Percentiles rank a stretch among this genome's conserved stretches.
These are phyloP conservation scores for Iguana delicatissima DNA, from an alignment of 2,797 vertebrate species.

Conservation along the genomic window DNA sequence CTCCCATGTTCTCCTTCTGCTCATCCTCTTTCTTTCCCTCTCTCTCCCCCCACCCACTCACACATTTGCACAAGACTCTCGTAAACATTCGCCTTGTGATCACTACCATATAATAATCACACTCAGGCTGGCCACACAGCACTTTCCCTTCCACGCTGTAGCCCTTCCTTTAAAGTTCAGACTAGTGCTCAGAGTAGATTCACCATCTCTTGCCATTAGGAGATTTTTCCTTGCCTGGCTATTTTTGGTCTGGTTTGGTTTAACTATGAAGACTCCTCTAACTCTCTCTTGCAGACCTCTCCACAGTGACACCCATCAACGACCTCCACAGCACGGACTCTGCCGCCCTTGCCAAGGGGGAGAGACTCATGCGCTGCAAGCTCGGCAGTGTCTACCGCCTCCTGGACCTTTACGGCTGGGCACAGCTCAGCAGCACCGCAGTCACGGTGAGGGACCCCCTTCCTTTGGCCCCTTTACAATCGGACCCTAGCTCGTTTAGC, in stretches of 20 bases:
- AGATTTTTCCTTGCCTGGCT: not conserved
- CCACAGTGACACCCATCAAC: constrained; percentile 91
- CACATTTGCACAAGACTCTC: not conserved
- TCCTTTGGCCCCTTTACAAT: not conserved
- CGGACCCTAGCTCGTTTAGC: not conserved
- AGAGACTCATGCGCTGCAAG: constrained; percentile 95
- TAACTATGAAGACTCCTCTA: too few relatives aligned
- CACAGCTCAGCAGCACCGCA: constrained; percentile 86
- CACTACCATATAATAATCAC: not conserved
- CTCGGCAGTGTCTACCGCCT: constrained; percentile 92
- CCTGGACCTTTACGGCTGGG: constrained; percentile 94
- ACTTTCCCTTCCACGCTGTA: too few relatives aligned
- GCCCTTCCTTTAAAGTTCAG: too few relatives aligned
- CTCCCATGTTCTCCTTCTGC: too few relatives aligned
- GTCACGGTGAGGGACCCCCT: constrained; percentile 86
- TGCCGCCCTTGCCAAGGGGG: constrained; percentile 90
- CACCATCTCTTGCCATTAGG: too few relatives aligned
- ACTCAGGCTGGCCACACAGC: too few relatives aligned
- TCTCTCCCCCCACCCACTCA: too few relatives aligned
- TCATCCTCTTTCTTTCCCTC: too few relatives aligned
- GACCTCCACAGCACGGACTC: constrained; percentile 90
- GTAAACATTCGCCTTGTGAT: not conserved
- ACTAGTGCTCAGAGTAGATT: too few relatives aligned
- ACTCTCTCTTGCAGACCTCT: constrained; percentile 81
- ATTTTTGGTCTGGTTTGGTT: not conserved